Evolutionary conservation across 2,888 invertebrate species (phyloP), one percentile per base, ranked within the genome.

Genomic region (Xiphydria camelus): DNA sequence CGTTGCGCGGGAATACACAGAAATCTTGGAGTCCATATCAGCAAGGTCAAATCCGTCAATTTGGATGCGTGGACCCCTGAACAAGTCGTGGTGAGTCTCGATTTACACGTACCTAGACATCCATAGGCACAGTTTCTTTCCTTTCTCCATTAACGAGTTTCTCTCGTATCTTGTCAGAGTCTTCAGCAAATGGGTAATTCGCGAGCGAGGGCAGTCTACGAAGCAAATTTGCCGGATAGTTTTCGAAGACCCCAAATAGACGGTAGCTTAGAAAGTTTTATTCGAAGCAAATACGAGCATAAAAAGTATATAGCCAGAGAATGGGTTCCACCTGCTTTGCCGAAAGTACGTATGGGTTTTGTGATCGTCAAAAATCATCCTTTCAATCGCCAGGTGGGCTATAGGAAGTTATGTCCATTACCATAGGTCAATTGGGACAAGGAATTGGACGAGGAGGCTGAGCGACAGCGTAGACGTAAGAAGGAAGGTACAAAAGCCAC

Each of bases 131-230:
- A 7, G 6, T 4, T 42, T 19, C 12, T 39, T 7, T 35, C 5
- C 17, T 23, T 32, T 10, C 31, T 14, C 10, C 15, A 14, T 12
- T 29, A 33, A 14, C 23, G 25, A 4, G 12, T 4, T 20, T 17
- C 9, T 21, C 20, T 31, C 29, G 2, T 34, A 20, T 21, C 19
- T 38, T 61, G 62, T 25, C 62, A 85, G 84, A 83, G 82, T 52
- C 82, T 99, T 62, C 94, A 97, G 76, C 94, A 96, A 76, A 97
- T 99, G 93, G 99, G 99, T 6, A 99, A 99, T 76, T 95, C 94
- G 1, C 81, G 93, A 56, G 99, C 96, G 0, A 83, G 98, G 38
- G 97, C 96, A 1, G 95, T 97, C 0, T 98, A 97, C 76, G 98
- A 98, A 77, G 97, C 97, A 1, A 95, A 95, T 75, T 78, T 98